Evolutionary conservation across 1,140 invertebrate species (phyloP).

Genomic region (Trichonephila inaurata): DNA sequence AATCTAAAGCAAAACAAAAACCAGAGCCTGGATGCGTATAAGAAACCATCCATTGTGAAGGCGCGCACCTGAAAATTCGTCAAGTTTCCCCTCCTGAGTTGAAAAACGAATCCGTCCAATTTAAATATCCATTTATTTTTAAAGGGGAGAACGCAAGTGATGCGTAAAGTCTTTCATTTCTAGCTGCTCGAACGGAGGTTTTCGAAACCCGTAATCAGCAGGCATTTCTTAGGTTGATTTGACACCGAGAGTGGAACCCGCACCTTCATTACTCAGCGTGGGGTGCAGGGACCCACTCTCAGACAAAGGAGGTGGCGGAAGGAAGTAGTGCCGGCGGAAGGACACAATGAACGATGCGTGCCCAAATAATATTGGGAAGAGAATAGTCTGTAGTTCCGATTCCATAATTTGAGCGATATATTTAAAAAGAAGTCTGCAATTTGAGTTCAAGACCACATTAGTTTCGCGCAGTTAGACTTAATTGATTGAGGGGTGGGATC

Average conservation of each 20-base stretch:
- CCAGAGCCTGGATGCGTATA: not conserved
- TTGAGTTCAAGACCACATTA: conserved; percentile 18
- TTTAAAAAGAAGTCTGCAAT: conserved; percentile 31
- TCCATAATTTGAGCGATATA: conserved; percentile 49
- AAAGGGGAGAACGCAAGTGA: conserved; percentile 41
- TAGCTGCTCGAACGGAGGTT: conserved; percentile 16
- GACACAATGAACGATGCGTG: conserved; percentile 18
- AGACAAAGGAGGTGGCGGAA: conserved; percentile 59
- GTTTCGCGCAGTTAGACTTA: conserved; percentile 29
- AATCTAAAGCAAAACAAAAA: not conserved
- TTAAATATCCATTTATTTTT: conserved; percentile 76
- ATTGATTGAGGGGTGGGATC: conserved; percentile 22
- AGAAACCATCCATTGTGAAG: conserved; percentile 54
- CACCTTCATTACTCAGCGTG: conserved; percentile 68
- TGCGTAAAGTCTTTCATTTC: conserved; percentile 73
- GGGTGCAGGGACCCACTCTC: not conserved
- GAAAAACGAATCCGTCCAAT: conserved; percentile 75
- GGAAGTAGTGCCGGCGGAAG: conserved; percentile 61
- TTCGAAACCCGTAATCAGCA: conserved; percentile 71
- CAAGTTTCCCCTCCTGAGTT: conserved; percentile 38
- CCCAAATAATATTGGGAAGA: not conserved
- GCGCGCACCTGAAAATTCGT: conserved; percentile 69
- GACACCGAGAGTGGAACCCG: conserved; percentile 68
- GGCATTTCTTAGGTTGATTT: conserved; percentile 76
- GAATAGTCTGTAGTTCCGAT: not conserved